These are phyloP conservation scores for Haliclystus octoradiatus DNA, from an alignment of 30 jellyfish, hydroid and myxozoan genomes.

Conservation along the genomic window DNA sequence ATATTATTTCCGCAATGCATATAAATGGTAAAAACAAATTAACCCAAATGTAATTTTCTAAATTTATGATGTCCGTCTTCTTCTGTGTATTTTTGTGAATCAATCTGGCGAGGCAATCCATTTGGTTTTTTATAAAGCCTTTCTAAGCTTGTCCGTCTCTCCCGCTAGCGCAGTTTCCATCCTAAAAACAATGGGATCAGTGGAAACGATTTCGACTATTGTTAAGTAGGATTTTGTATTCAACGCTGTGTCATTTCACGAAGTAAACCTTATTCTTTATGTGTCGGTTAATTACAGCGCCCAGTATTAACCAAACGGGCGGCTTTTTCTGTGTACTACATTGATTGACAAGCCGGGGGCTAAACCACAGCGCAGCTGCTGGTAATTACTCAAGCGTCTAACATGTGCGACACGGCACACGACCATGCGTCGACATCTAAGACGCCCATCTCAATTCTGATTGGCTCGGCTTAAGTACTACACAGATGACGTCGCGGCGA, in stretches of 20 bases:
- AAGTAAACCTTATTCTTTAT: background rate
- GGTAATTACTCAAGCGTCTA: constrained; percentile 79
- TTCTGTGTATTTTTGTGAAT: no score
- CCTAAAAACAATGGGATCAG: background rate
- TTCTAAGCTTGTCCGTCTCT: background rate
- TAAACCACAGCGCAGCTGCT: constrained; percentile 87
- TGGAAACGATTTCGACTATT: background rate
- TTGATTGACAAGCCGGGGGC: constrained; percentile 82
- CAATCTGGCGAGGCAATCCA: constrained; percentile 1
- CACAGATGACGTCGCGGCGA: constrained; percentile 86
- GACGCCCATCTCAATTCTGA: constrained; percentile 45
- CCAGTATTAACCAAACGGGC: constrained; percentile 77
- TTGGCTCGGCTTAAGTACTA: constrained; percentile 63
- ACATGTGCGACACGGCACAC: constrained; percentile 93
- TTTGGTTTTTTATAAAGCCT: background rate
- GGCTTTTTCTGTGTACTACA: constrained; percentile 43
- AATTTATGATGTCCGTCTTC: no score
- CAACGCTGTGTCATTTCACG: background rate
- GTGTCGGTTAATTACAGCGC: constrained; percentile 2
- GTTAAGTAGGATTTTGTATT: background rate
- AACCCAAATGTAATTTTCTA: no score
- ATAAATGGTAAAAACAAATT: no score
- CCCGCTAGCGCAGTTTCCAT: background rate
- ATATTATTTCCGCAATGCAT: no score
- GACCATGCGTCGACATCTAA: constrained; percentile 94